Base-by-base conservation (phyloP, 2,888 invertebrate genomes). In the Calameuta idolon region DNA sequence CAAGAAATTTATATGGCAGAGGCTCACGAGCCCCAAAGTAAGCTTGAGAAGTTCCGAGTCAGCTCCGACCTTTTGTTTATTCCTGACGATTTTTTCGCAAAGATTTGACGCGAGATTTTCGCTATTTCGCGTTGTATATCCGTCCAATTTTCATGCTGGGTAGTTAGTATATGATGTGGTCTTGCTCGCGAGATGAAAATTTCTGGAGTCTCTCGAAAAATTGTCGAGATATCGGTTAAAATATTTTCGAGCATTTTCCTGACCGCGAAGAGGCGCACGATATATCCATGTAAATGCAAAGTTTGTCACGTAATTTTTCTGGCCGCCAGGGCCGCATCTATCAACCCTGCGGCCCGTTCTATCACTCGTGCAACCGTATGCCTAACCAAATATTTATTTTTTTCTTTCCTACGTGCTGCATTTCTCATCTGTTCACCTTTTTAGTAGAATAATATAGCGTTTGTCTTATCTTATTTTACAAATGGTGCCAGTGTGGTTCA, bases 261-360 rank as follows among this genome's bases (percentile, higher is more conserved):
- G 81, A 76, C 34, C 73, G 81, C 83, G 84, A 83, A 82, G 87
- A 86, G 87, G 85, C 87, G 84, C 87, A 85, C 85, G 83, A 84
- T 85, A 85, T 85, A 87, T 88, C 86, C 88, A 85, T 87, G 87
- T 86, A 84, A 86, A 86, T 87, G 89, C 86, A 86, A 86, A 89
- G 85, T 89, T 88, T 89, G 89, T 90, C 90, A 90, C 90, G 90
- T 90, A 90, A 90, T 90, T 90, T 89, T 89, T 89, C 88, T 85
- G 84, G 79, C 83, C 79, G 69, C 77, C 89, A 87, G 89, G 87
- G 87, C 87, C 87, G 88, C 87, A 86, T 87, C 85, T 86, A 85
- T 84, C 88, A 86, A 87, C 88, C 87, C 88, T 83, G 82, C 83
- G 69, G 12, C 75, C 71, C 71, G 33, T 69, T 34, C 77, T 75